Base-by-base conservation (phyloP, 2,888 invertebrate genomes). In the Drosophila formosana region DNA sequence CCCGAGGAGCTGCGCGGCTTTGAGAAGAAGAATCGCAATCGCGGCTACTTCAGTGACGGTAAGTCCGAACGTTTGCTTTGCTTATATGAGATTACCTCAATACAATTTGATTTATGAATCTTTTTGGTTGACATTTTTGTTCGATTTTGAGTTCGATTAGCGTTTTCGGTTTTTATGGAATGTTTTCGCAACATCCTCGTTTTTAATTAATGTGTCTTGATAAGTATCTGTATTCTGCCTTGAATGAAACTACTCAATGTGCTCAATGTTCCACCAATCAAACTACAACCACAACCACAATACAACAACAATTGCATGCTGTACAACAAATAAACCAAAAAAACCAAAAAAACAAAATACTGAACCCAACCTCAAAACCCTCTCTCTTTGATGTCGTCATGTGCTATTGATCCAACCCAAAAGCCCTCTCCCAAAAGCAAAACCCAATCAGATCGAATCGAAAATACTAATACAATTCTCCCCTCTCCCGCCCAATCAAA, bases 41-140 rank as follows among this genome's bases (percentile, higher is more conserved):
- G 93, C 88, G 91, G 90, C 72, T 92, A 94, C 77, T 97, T 97
- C 91, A 94, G 94, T 89, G 96, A 96, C 94, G 96, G 97, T 97
- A 94, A 95, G 94, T 93, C 71, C 11, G 41, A 13, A 56, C 72
- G 75, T 81, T 84, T 84, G 89, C 84, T 76, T 78, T 78, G 76
- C 66, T 68, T 78, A 63, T 78, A 41, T 30, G 37, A 9, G 7
- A 37, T 30, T 30, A 55, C 49, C 53, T 70, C 43, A 50, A 34
- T 25, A 32, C 50, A 61, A 71, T 53, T 30, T 47, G 3, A 13
- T 9, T 63, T 49, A 49, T 45, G 6, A 30, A 13, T 65, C 43
- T 47, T 51, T 39, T 46, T 45, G 1, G 39, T 41, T 65, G n/a
- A 23, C 1, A n/a, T 4, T 45, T 30, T 34, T 70, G 7, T 25